phyloP scores from a whole-genome alignment of 2,888 invertebrate genomes.

The Argyresthia goedartella region DNA sequence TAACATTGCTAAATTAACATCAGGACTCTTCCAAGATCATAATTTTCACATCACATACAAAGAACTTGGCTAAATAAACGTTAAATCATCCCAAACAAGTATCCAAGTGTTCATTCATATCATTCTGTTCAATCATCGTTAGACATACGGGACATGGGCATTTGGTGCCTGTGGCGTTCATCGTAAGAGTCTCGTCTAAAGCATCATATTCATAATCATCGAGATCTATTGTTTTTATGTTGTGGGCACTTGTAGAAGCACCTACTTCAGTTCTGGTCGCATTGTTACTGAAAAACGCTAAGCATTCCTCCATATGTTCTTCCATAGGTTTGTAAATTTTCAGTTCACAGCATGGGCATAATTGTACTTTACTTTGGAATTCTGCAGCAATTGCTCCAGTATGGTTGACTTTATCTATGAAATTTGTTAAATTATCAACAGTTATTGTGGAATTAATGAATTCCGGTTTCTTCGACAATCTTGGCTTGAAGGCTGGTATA shows the following conservation, averaged over 20 bases:
- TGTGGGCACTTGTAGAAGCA: conserved; percentile 24
- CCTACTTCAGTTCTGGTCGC: conserved; percentile 44
- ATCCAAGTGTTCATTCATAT: conserved; percentile 74
- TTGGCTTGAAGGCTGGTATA: not conserved
- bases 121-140: conserved; percentile 50
- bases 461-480: conserved; percentile 8
- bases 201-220: conserved; percentile 36
- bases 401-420: conserved; percentile 4
- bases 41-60: not conserved
- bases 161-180: conserved; percentile 57
- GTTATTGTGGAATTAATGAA: conserved; percentile 13
- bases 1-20: not conserved
- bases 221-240: conserved; percentile 31
- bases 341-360: conserved; percentile 57
- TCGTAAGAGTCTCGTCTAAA: conserved; percentile 38
- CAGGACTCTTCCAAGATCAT: not conserved
- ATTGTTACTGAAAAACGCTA: conserved; percentile 52
- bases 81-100: not conserved
- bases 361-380: conserved; percentile 13
- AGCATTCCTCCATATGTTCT: conserved; percentile 65
- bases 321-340: conserved; percentile 34
- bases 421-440: conserved; percentile 9
- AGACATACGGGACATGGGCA: conserved; percentile 74
- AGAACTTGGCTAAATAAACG: not conserved
- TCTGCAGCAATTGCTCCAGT: not conserved